Evolutionary conservation across 2,113 vertebrate genomes (phyloP).

Genomic region (Paramisgurnus dabryanus): DNA sequence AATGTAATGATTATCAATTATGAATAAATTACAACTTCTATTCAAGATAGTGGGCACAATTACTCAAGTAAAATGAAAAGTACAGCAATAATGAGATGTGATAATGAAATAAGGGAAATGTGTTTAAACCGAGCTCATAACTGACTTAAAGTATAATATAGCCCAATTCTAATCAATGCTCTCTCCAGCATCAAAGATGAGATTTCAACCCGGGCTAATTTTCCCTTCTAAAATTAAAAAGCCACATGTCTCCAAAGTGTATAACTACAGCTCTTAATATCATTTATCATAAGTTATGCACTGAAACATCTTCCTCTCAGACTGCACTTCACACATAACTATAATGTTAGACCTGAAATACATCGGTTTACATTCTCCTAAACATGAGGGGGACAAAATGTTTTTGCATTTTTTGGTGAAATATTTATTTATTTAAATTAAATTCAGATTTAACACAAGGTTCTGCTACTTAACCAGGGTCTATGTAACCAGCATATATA

Average conservation of each 20-base stretch:
- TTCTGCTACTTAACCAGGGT: too few relatives aligned
- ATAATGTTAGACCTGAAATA: too few relatives aligned
- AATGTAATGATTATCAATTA: slow-evolving; percentile 11
- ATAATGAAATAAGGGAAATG: not conserved
- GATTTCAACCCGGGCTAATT: not conserved
- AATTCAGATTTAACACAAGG: too few relatives aligned
- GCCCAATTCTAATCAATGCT: not conserved
- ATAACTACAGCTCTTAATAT: not conserved
- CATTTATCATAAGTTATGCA: too few relatives aligned
- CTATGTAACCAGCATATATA: too few relatives aligned
- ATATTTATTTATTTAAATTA: too few relatives aligned
- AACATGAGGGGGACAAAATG: too few relatives aligned
- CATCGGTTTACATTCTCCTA: too few relatives aligned
- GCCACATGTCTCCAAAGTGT: not conserved
- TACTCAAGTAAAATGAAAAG: slow-evolving; percentile 9
- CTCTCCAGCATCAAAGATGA: not conserved
- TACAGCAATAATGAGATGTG: slow-evolving; percentile 7
- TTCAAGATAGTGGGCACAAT: not conserved
- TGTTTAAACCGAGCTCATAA: not conserved
- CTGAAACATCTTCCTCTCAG: too few relatives aligned
- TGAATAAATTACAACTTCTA: slow-evolving; percentile 15
- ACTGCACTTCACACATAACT: too few relatives aligned
- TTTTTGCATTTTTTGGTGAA: too few relatives aligned
- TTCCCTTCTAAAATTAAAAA: not conserved
- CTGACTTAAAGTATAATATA: not conserved